Percentiles rank a stretch among this genome's conserved stretches.
Evolutionary conservation across 2,888 invertebrate genomes (phyloP).

Genomic region (Synanthedon vespiformis): DNA sequence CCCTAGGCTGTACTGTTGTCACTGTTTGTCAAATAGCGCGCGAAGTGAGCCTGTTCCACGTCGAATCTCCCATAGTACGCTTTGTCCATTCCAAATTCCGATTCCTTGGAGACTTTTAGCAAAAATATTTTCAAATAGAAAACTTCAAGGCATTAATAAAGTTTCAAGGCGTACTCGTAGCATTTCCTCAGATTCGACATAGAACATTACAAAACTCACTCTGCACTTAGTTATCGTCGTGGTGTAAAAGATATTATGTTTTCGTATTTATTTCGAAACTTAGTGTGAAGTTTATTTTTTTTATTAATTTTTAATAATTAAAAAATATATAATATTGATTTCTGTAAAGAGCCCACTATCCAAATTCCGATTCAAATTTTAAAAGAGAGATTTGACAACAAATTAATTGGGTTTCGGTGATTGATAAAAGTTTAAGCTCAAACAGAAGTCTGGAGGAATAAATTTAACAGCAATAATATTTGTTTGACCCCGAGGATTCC

Average conservation of each 20-base stretch:
- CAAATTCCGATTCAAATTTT: constrained; percentile 26
- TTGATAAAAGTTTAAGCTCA: constrained; percentile 19
- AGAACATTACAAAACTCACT: constrained; percentile 48
- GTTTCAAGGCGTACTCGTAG: constrained; percentile 26
- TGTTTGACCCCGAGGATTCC: constrained; percentile 43
- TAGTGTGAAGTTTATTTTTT: constrained; percentile 49
- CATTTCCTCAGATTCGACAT: constrained; percentile 45
- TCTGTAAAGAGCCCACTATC: constrained; percentile 48
- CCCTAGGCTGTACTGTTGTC: constrained; percentile 70
- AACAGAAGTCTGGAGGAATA: constrained; percentile 36
- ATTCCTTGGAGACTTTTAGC: not conserved
- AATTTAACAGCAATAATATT: constrained; percentile 14
- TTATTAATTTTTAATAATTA: constrained; percentile 55
- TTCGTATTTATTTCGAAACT: constrained; percentile 63
- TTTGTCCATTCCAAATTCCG: constrained; percentile 8
- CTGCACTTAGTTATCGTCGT: constrained; percentile 70
- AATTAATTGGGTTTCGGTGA: constrained; percentile 32
- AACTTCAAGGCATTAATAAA: not conserved
- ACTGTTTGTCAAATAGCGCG: constrained; percentile 66
- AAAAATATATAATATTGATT: constrained; percentile 41
- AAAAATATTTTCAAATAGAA: not conserved
- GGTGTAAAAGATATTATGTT: constrained; percentile 62
- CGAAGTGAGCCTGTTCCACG: constrained; percentile 56
- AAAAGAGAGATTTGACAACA: constrained; percentile 11
- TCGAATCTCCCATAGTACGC: constrained; percentile 37